A percentile compares a stretch with the other conserved stretches of the same genome.
phyloP scores from a whole-genome alignment of 2,113 vertebrate species.

The Brachyistius frenatus region DNA sequence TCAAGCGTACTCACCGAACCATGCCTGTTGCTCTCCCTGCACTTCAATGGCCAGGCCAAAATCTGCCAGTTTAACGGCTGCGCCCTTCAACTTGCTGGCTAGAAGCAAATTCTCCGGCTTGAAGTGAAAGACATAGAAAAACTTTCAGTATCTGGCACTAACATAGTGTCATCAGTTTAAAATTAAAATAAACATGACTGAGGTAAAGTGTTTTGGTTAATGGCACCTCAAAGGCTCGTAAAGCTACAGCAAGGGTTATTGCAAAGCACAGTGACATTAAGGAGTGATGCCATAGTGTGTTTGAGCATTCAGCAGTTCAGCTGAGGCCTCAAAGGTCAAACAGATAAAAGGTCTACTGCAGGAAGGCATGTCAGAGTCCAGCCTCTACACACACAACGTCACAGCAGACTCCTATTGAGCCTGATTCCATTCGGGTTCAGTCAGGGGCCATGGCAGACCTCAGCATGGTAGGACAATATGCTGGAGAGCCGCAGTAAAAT shows the following conservation, averaged over 20 bases:
- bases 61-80: constrained; percentile 97
- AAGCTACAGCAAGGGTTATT: background rate
- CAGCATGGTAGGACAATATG: background rate
- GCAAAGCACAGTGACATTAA: background rate
- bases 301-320: background rate
- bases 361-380: constrained; percentile 5
- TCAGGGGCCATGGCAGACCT: background rate
- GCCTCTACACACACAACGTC: constrained; percentile 2
- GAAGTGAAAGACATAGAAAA: constrained; percentile 37
- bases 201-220: background rate
- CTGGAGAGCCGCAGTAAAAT: background rate
- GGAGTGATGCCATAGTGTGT: background rate
- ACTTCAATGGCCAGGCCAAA: constrained; percentile 98
- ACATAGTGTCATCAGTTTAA: background rate
- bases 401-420: background rate
- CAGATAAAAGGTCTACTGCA: constrained; percentile 1
- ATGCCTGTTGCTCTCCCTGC: constrained; percentile 97
- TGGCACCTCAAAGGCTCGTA: background rate
- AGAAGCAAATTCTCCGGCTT: constrained; percentile 98
- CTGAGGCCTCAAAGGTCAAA: constrained; percentile 13
- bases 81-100: constrained; percentile 98
- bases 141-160: background rate
- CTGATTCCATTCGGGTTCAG: background rate
- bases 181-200: background rate
- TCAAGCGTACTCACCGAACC: constrained; percentile 92